Conservation (phyloP, 2,888 invertebrate genomes). For the Tetramorium bicarinatum region DNA sequence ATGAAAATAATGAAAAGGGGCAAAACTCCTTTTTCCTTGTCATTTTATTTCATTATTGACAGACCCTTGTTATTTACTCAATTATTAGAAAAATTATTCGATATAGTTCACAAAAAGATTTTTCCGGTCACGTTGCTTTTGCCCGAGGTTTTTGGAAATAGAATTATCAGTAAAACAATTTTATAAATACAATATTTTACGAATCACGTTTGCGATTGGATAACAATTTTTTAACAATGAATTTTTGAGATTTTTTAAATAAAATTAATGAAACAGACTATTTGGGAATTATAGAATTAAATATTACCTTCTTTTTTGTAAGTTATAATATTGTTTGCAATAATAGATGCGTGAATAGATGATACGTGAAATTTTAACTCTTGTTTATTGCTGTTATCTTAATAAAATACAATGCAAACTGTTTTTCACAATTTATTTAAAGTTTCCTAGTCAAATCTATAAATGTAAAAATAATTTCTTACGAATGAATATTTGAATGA, state of each 20-base stretch:
- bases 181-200: neutral
- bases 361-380: neutral
- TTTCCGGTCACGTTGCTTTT: neutral
- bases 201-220: neutral
- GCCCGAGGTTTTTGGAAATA: neutral
- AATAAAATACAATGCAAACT: neutral
- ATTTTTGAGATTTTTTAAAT: neutral
- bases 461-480: neutral
- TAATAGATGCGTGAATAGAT: too few relatives aligned
- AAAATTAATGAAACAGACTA: neutral
- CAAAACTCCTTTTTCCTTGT: too few relatives aligned
- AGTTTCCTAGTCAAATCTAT: too few relatives aligned
- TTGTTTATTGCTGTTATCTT: neutral
- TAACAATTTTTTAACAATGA: neutral
- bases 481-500: neutral
- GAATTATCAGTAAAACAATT: neutral
- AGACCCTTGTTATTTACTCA: too few relatives aligned
- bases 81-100: neutral
- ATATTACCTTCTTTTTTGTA: neutral
- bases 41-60: too few relatives aligned
- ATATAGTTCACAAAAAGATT: neutral
- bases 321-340: neutral
- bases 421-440: neutral
- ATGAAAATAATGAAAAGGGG: too few relatives aligned
- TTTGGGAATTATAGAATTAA: neutral